Conservation (phyloP, 2,888 invertebrate species). For the Ennomos erosarius region DNA sequence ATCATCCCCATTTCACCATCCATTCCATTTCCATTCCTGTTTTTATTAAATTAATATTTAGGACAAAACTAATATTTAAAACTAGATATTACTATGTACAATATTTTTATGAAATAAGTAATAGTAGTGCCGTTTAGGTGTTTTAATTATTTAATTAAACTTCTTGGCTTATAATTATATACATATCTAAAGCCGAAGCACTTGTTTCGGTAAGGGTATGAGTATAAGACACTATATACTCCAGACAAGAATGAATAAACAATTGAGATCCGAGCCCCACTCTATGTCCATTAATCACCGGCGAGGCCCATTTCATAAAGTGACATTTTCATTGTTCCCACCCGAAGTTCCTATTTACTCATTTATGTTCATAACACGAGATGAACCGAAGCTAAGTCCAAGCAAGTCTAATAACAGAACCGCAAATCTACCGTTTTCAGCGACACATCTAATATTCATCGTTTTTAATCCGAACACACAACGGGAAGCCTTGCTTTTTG, state of each 20-base stretch:
- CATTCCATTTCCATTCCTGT: too few relatives aligned
- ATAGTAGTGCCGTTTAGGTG: too few relatives aligned
- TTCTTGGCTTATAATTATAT: neutral
- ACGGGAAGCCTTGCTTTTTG: slow-evolving; percentile 27
- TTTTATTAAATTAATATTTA: too few relatives aligned
- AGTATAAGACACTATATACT: slow-evolving; percentile 20
- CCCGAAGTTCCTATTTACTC: slow-evolving; percentile 74
- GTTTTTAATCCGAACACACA: slow-evolving; percentile 33
- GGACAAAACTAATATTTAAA: too few relatives aligned
- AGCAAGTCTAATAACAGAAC: slow-evolving; percentile 62
- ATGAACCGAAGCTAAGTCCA: slow-evolving; percentile 56
- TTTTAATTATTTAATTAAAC: too few relatives aligned
- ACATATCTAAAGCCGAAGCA: too few relatives aligned
- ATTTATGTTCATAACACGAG: slow-evolving; percentile 67
- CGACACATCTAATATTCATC: slow-evolving; percentile 40
- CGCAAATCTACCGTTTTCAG: slow-evolving; percentile 47
- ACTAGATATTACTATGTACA: too few relatives aligned
- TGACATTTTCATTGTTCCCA: slow-evolving; percentile 82
- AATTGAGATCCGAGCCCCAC: slow-evolving; percentile 65
- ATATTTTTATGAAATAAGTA: too few relatives aligned
- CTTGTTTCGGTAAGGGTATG: slow-evolving; percentile 19
- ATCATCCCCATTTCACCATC: too few relatives aligned
- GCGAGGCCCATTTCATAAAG: slow-evolving; percentile 77
- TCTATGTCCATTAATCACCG: slow-evolving; percentile 77
- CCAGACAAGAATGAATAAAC: slow-evolving; percentile 56